Evolutionary conservation across 2,888 invertebrate species (phyloP), one percentile per base, ranked within the genome.

Genomic region (Dryomyza anilis): DNA sequence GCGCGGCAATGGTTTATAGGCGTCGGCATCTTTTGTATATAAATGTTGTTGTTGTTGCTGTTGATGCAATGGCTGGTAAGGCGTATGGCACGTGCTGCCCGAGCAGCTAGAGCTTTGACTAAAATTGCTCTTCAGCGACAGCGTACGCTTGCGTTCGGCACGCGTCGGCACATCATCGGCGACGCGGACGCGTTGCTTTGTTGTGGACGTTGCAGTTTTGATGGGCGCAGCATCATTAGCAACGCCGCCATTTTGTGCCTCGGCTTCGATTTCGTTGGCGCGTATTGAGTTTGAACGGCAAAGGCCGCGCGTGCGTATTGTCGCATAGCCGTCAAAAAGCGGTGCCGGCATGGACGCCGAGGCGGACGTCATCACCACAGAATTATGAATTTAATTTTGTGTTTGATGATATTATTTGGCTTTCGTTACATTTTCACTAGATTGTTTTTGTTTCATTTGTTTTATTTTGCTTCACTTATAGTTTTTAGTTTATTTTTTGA

Each of bases 311-410:
- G 90, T 87, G 66, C 92, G 86, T 73, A 94, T 92, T n/a, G 94
- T 94, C 59, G 94, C 94, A 83, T 92, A 94, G 63, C 94, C 94
- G 83, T 94, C 94, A 82, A 93, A 90, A 59, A 94, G 89, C 65
- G 90, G 89, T 84, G 75, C 75, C 46, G 71, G 72, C 30, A 73
- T 72, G 27, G 79, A 71, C 30, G 76, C 72, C 27, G 70, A 66
- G 14, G 72, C 64, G 6, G 61, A 43, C 23, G 61, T 43, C 61
- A 53, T 61, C 46, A 53, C 50, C 46, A 53, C 50, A 14, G n/a
- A n/a, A n/a, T n/a, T n/a, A n/a, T n/a, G n/a, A n/a, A n/a, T n/a
- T n/a, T n/a, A 2, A 3, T 5, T 2, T 48, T 48, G 14, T 6
- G 10, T 27, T 39, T n/a, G 29, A 21, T 10, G 29, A 16, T 8